phyloP scores from a whole-genome alignment of 2,888 invertebrate species.

The Nephrotoma flavescens region DNA sequence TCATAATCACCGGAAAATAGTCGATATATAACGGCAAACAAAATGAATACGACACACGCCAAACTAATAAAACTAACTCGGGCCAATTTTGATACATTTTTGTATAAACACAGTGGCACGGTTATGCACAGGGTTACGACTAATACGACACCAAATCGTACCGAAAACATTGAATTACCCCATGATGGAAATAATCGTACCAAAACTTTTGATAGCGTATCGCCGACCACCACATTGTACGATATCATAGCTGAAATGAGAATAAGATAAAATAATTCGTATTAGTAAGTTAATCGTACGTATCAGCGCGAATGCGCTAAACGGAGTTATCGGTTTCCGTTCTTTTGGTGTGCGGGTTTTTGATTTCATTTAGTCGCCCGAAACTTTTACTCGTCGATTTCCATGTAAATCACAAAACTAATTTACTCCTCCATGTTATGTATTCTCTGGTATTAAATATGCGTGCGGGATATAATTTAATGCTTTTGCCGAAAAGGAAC shows the following conservation, averaged over 20 bases:
- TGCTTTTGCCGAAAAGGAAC: too few relatives aligned
- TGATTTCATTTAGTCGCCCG: neutral
- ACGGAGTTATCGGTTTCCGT: neutral
- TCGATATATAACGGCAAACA: conserved; percentile 44
- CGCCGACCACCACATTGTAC: conserved; percentile 76
- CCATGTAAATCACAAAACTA: too few relatives aligned
- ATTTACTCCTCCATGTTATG: too few relatives aligned
- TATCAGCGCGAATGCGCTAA: neutral
- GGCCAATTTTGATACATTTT: conserved; percentile 43
- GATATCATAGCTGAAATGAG: conserved; percentile 63
- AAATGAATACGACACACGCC: conserved; percentile 56
- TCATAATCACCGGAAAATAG: conserved; percentile 35
- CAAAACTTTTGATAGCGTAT: conserved; percentile 69
- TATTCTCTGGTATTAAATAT: too few relatives aligned
- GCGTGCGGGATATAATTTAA: too few relatives aligned
- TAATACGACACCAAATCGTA: conserved; percentile 41
- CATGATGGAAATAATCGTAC: conserved; percentile 44
- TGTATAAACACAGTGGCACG: conserved; percentile 63
- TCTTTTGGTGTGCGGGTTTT: neutral
- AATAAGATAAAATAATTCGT: conserved; percentile 12
- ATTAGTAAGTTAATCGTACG: neutral
- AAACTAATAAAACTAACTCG: conserved; percentile 35
- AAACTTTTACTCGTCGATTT: too few relatives aligned
- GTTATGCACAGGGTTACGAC: conserved; percentile 58
- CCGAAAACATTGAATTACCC: conserved; percentile 31